These are phyloP conservation scores for Chalcosyrphus nemorum DNA, from an alignment of 2,888 invertebrate species.

Conservation along the genomic window DNA sequence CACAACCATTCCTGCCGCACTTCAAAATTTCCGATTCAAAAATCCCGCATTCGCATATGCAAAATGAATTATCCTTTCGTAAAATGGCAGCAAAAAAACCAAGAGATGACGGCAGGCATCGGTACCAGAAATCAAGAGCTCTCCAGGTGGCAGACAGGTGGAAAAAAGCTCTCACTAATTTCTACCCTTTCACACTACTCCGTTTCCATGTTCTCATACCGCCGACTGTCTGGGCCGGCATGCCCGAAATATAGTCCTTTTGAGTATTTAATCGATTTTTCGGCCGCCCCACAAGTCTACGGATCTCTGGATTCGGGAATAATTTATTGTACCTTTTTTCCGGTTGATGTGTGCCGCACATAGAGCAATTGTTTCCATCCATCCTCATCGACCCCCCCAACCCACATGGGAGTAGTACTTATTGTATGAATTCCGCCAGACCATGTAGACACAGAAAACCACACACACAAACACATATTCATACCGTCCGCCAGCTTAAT, in stretches of 20 bases:
- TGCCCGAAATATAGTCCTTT: conserved; percentile 68
- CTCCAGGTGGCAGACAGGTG: conserved; percentile 69
- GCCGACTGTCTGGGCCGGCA: conserved; percentile 43
- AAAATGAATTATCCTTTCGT: conserved; percentile 65
- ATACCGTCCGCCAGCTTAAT: conserved; percentile 42
- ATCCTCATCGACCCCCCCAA: too few relatives aligned
- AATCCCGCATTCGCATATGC: conserved; percentile 69
- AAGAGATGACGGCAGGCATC: not conserved
- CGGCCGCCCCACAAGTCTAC: conserved; percentile 43
- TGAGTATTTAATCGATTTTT: conserved; percentile 71
- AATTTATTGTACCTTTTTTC: conserved; percentile 72
- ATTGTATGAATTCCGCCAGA: conserved; percentile 33
- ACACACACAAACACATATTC: not conserved
- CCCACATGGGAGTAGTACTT: conserved; percentile 33
- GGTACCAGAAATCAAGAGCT: conserved; percentile 49
- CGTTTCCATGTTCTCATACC: not conserved
- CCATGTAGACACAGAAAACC: not conserved
- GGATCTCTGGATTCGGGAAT: conserved; percentile 61
- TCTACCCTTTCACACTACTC: conserved; percentile 36
- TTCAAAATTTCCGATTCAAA: conserved; percentile 69
- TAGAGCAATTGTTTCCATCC: conserved; percentile 48
- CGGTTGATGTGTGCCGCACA: conserved; percentile 70
- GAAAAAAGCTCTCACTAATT: conserved; percentile 67
- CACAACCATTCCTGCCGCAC: conserved; percentile 27
- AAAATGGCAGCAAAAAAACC: conserved; percentile 22